phyloP scores from a whole-genome alignment of 2,113 vertebrate species.

The Actinemys pallida region DNA sequence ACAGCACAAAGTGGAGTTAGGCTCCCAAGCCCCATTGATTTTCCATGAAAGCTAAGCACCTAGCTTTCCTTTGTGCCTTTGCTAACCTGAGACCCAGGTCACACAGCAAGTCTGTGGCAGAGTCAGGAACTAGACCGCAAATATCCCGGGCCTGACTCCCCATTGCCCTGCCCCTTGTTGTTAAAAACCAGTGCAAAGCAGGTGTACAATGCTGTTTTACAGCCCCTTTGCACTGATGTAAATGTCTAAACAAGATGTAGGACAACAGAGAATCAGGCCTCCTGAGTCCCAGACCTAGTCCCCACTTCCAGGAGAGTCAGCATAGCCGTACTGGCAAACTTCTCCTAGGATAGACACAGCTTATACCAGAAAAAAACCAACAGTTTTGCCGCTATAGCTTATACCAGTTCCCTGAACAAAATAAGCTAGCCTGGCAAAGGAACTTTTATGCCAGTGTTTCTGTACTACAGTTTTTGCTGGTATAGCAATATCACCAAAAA shows the following conservation, averaged over 20 bases:
- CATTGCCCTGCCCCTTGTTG: background rate
- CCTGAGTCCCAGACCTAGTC: rapidly evolving
- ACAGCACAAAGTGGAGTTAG: background rate
- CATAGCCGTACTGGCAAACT: background rate
- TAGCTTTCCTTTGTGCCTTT: background rate
- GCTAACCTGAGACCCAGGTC: too few species aligned
- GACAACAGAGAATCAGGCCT: background rate
- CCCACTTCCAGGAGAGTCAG: background rate
- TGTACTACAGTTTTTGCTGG: background rate
- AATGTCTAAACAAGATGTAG: background rate
- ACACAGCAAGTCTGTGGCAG: background rate
- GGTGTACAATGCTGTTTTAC: background rate
- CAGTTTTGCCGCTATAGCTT: background rate
- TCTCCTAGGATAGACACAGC: background rate
- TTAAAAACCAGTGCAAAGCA: background rate
- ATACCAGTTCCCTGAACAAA: background rate
- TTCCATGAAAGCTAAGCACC: background rate
- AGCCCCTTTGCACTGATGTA: background rate
- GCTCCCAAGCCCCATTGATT: background rate
- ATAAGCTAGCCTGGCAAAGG: background rate
- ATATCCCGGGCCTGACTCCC: rapidly evolving
- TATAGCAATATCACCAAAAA: background rate
- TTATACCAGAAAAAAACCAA: background rate
- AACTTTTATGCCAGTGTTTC: rapidly evolving
- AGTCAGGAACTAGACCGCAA: rapidly evolving